Conservation (phyloP, 2,888 invertebrate species). For the Nesidiocoris tenuis region DNA sequence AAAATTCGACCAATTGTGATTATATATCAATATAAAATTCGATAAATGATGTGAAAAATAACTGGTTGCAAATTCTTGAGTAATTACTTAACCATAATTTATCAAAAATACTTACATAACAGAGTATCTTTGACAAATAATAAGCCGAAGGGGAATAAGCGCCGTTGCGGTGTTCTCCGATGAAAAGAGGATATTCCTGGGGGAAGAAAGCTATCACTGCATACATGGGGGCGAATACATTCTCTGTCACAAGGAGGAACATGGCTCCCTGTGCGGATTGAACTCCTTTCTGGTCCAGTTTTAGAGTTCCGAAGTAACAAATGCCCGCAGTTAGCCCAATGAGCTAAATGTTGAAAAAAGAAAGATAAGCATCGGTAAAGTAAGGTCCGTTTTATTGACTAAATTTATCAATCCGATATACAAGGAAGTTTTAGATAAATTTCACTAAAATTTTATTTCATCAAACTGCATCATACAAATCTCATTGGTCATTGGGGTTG, state of each 20-base stretch:
- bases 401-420: no score
- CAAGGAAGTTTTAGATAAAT: no score
- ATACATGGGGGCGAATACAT: conserved; percentile 89
- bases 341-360: conserved; percentile 57
- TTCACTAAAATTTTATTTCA: no score
- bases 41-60: no score
- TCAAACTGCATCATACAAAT: no score
- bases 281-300: conserved; percentile 75
- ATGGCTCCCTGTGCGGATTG: conserved; percentile 85
- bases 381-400: no score
- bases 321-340: conserved; percentile 76
- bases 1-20: no score
- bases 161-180: conserved; percentile 78
- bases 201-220: conserved; percentile 83
- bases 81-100: not conserved
- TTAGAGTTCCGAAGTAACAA: conserved; percentile 75
- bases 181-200: conserved; percentile 73
- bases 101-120: conserved; percentile 65
- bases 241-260: conserved; percentile 85
- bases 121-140: conserved; percentile 74
- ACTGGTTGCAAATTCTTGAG: not conserved
- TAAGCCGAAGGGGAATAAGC: conserved; percentile 78
- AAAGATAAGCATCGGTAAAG: no score
- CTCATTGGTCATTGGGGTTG: no score
- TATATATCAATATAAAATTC: no score